Percentiles rank a stretch among this genome's conserved stretches.
Evolutionary conservation across 2,888 invertebrate genomes (phyloP).

Genomic region (Lasioglossum pauxillum): DNA sequence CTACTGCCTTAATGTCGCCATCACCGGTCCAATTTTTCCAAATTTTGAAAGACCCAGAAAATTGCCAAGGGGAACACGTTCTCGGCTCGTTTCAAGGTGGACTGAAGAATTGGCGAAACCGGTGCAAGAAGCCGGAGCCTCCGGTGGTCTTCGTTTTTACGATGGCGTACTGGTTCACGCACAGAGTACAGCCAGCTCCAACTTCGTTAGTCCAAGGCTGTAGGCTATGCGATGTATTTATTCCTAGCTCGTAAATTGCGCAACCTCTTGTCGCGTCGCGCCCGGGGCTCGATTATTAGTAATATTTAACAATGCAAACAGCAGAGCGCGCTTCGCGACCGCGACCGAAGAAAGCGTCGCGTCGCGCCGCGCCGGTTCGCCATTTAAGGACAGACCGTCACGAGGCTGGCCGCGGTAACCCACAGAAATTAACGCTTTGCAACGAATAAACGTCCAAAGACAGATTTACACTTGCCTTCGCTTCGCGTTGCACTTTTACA

Average conservation of each 20-base stretch:
- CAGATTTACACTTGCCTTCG: slow-evolving; percentile 64
- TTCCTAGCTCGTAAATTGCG: slow-evolving; percentile 60
- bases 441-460: slow-evolving; percentile 58
- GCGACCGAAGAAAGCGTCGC: slow-evolving; percentile 8
- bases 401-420: slow-evolving; percentile 56
- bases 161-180: slow-evolving; percentile 35
- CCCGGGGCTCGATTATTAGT: slow-evolving; percentile 51
- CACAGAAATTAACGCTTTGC: slow-evolving; percentile 67
- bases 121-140: slow-evolving; percentile 41
- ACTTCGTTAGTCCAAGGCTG: slow-evolving; percentile 62
- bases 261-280: slow-evolving; percentile 38
- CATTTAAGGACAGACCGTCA: slow-evolving; percentile 61
- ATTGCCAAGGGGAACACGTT: neutral
- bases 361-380: slow-evolving; percentile 24
- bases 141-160: slow-evolving; percentile 58
- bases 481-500: slow-evolving; percentile 45
- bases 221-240: slow-evolving; percentile 51
- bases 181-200: slow-evolving; percentile 24
- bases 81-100: neutral
- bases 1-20: neutral
- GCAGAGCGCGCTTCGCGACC: slow-evolving; percentile 2
- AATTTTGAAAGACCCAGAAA: neutral
- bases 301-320: slow-evolving; percentile 58
- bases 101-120: slow-evolving; percentile 29
- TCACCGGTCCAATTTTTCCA: neutral